phyloP scores from a whole-genome alignment of 2,113 vertebrate genomes.

The Xiphophorus hellerii region DNA sequence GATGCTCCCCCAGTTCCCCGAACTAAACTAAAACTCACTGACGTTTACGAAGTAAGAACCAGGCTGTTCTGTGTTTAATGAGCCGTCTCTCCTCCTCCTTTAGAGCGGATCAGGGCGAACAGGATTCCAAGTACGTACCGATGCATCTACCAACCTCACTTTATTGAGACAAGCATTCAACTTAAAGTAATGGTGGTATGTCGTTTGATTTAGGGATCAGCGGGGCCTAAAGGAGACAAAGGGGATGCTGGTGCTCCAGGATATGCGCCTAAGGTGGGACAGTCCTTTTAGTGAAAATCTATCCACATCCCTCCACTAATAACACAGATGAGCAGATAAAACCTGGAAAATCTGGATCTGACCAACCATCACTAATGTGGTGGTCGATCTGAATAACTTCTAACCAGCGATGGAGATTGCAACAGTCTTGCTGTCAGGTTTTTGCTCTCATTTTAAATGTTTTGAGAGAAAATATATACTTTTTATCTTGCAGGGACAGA shows the following conservation, averaged over 20 bases:
- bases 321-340: too few relatives aligned
- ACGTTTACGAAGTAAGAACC: neutral
- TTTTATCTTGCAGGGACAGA: constrained; percentile 70
- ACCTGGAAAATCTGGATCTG: too few relatives aligned
- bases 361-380: too few relatives aligned
- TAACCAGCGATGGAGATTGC: too few relatives aligned
- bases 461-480: neutral
- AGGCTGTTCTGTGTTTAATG: neutral
- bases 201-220: constrained; percentile 64
- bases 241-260: constrained; percentile 73
- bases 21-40: constrained; percentile 4
- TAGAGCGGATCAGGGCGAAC: constrained; percentile 69
- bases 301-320: too few relatives aligned
- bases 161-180: neutral
- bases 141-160: neutral
- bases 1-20: neutral
- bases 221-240: constrained; percentile 77
- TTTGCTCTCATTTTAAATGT: too few relatives aligned
- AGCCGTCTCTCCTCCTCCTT: neutral
- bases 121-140: constrained; percentile 72
- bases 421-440: too few relatives aligned
- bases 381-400: too few relatives aligned
- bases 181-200: neutral
- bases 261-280: constrained; percentile 68
- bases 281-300: neutral